Evolutionary conservation across 2,888 invertebrate species (phyloP).

Genomic region (Pilophorus perplexus): DNA sequence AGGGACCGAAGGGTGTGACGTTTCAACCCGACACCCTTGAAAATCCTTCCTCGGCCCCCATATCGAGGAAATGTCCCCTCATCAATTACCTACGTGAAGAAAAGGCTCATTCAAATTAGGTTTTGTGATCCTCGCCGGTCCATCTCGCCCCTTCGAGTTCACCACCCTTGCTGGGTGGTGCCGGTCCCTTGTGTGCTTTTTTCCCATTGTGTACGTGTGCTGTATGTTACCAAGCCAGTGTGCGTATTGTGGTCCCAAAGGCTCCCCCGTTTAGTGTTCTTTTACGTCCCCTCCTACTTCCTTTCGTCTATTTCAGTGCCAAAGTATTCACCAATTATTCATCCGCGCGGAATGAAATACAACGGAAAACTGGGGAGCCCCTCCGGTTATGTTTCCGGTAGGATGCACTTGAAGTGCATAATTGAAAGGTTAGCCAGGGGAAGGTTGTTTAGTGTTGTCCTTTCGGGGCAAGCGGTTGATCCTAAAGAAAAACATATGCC

Average conservation of each 20-base stretch:
- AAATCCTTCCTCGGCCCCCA: background rate
- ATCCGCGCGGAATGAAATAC: conserved; percentile 7
- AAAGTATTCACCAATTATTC: conserved; percentile 26
- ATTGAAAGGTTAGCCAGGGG: background rate
- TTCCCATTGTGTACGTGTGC: no score
- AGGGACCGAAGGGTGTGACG: conserved; percentile 2
- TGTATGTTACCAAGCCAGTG: conserved; percentile 1
- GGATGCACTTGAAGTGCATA: background rate
- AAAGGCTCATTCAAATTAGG: conserved; percentile 30
- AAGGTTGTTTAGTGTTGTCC: background rate
- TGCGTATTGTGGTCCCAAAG: background rate
- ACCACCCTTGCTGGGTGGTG: background rate
- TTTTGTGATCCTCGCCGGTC: conserved; percentile 11
- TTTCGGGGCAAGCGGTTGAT: no score
- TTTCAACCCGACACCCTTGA: background rate
- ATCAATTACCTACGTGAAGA: conserved; percentile 21
- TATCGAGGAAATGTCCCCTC: conserved; percentile 13
- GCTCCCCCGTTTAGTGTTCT: no score
- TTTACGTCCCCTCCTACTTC: background rate
- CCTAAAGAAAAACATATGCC: no score
- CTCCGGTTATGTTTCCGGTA: background rate
- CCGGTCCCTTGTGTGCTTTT: no score
- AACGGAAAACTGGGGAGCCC: background rate
- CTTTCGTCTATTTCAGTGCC: background rate
- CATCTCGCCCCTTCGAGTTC: background rate